Evolutionary conservation across 2,888 invertebrate genomes (phyloP), one percentile per base, ranked within the genome.

Genomic region (Stenotaenia linearis): DNA sequence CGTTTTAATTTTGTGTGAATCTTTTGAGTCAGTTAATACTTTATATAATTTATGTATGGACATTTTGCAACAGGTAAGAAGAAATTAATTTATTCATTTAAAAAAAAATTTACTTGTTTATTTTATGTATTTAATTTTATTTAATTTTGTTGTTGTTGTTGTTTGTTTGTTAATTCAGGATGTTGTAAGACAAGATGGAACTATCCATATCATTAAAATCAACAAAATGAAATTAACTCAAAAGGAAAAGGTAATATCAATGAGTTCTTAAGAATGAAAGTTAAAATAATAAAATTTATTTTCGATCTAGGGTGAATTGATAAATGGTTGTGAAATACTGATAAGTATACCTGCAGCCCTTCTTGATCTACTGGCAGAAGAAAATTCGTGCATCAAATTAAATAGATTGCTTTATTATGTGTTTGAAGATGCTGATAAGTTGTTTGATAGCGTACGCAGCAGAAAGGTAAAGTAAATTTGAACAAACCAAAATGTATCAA

Each of bases 291-390:
- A 32, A 6, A 6, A 6, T 32, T 61, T 76, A 84, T 74, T 69
- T 37, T 28, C 23, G 3, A 79, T 85, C 86, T 1, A 88, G 83
- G 87, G 88, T 0, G 84, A 88, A 9, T 85, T 92, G 56, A 84
- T 90, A 0, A 91, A 91, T 83, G 91, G 92, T 0, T 92, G 91
- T 84, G 91, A 93, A 82, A 86, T 94, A 75, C 86, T 94, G 45
- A 89, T 94, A 1, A 89, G 91, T 7, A 93, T 93, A 0, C 92
- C 93, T 0, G 85, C 89, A 0, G 88, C 89, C 84, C 85, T 90
- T 84, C 82, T 88, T 80, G 84, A 90, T 83, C 84, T 90, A 84
- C 81, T 89, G 83, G 81, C 88, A 82, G 84, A 85, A 84, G 88
- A 84, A 84, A 88, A 83, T 81, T 85, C 86, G 23, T 84, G 89